Percentiles rank a stretch among this genome's conserved stretches.
Conservation (phyloP, 2,113 vertebrate species). For the Chaetodon auriga region DNA sequence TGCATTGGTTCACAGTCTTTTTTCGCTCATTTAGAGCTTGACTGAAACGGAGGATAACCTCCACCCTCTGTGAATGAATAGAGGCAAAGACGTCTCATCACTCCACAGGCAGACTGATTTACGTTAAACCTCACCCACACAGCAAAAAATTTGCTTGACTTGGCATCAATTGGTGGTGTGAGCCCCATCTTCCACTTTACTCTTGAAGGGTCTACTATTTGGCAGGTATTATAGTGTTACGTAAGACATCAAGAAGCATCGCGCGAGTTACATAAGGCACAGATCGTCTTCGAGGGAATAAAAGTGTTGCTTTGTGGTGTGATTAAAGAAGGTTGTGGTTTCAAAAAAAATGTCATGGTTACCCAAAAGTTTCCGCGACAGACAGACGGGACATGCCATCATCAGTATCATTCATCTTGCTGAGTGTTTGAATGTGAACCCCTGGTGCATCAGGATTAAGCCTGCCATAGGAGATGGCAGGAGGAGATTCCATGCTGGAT, state of each 20-base stretch:
- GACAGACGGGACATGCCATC: constrained; percentile 60
- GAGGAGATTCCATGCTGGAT: constrained; percentile 65
- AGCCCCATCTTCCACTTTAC: constrained; percentile 50
- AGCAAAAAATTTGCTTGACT: constrained; percentile 47
- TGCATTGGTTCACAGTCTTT: too few relatives aligned
- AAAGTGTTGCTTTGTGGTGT: constrained; percentile 67
- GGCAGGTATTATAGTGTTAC: constrained; percentile 58
- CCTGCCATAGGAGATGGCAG: constrained; percentile 62
- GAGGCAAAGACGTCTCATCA: constrained; percentile 20
- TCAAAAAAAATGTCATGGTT: constrained; percentile 51
- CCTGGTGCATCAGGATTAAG: constrained; percentile 62
- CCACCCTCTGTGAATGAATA: constrained; percentile 18
- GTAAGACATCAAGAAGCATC: constrained; percentile 57
- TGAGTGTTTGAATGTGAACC: constrained; percentile 69
- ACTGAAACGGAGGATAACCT: not conserved
- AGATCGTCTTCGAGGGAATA: constrained; percentile 47
- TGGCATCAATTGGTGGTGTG: constrained; percentile 40
- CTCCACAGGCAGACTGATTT: constrained; percentile 30
- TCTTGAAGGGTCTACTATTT: constrained; percentile 57
- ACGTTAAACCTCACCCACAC: constrained; percentile 17
- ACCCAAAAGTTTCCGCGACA: constrained; percentile 68
- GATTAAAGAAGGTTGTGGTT: constrained; percentile 54
- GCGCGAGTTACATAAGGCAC: constrained; percentile 61
- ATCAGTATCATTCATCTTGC: constrained; percentile 68
- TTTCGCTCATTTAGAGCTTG: not conserved